phyloP scores from a whole-genome alignment of 2,888 invertebrate genomes.

The Polylopha cassiicola region DNA sequence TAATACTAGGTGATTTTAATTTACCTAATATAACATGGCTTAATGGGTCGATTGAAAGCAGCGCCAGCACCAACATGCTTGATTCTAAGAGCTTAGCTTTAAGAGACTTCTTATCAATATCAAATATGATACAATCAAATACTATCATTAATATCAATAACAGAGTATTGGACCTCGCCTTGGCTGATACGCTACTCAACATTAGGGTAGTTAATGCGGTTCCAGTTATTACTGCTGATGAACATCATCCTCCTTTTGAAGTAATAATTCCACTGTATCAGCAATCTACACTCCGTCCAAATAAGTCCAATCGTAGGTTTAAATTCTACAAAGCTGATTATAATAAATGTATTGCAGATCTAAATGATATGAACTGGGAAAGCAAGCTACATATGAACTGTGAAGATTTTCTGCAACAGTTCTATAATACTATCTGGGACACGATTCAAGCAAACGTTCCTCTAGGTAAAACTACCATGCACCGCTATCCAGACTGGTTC shows the following conservation, averaged over 20 bases:
- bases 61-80: too few species aligned
- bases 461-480: not conserved
- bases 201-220: too few species aligned
- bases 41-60: not conserved
- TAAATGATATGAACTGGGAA: not conserved
- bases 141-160: too few species aligned
- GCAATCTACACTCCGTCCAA: not conserved
- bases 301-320: not conserved
- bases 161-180: too few species aligned
- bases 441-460: not conserved
- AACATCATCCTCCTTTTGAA: conserved; percentile 1
- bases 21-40: not conserved
- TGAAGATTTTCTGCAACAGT: not conserved
- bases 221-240: too few species aligned
- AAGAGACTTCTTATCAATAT: not conserved
- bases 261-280: not conserved
- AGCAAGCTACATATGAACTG: not conserved
- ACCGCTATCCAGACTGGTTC: not conserved
- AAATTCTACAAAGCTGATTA: not conserved
- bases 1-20: not conserved
- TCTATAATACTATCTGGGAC: not conserved
- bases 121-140: too few species aligned
- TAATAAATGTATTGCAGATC: not conserved
- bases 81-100: not conserved
- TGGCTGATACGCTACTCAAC: too few species aligned